phyloP scores from a whole-genome alignment of 1,140 invertebrate genomes.

The Panagrolaimus sp. region DNA sequence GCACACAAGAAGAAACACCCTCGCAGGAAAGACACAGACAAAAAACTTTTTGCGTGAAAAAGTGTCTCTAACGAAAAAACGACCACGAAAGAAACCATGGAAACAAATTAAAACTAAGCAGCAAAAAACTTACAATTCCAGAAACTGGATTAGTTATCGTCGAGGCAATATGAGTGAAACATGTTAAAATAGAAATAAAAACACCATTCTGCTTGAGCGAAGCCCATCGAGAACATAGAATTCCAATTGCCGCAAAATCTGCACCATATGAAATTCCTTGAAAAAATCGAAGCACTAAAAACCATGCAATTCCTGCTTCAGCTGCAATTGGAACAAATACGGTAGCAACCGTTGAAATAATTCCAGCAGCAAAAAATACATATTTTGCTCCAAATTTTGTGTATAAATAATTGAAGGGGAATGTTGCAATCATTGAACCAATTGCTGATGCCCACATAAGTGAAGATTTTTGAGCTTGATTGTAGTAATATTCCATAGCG shows the following conservation, averaged over 20 bases:
- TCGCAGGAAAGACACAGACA: no score
- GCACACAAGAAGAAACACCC: no score
- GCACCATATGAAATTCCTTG: neutral
- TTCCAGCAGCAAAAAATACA: neutral
- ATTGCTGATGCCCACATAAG: slow-evolving; percentile 7
- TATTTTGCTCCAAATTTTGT: neutral
- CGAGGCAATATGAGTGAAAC: neutral
- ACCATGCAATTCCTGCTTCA: neutral
- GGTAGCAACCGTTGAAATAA: neutral
- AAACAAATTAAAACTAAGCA: neutral
- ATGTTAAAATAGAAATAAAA: neutral
- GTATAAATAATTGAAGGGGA: neutral
- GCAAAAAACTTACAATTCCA: neutral
- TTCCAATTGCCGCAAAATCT: neutral
- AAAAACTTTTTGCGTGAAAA: no score
- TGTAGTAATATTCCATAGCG: slow-evolving; percentile 5
- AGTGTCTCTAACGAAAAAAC: no score
- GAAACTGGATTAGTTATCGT: neutral
- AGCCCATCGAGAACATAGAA: neutral
- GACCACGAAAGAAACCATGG: no score
- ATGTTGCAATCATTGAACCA: neutral
- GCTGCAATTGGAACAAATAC: neutral
- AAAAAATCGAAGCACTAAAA: neutral
- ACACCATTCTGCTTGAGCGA: neutral
- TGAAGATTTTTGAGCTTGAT: neutral